Evolutionary conservation across 2,888 invertebrate species (phyloP).

Genomic region (Euplexia lucipara): DNA sequence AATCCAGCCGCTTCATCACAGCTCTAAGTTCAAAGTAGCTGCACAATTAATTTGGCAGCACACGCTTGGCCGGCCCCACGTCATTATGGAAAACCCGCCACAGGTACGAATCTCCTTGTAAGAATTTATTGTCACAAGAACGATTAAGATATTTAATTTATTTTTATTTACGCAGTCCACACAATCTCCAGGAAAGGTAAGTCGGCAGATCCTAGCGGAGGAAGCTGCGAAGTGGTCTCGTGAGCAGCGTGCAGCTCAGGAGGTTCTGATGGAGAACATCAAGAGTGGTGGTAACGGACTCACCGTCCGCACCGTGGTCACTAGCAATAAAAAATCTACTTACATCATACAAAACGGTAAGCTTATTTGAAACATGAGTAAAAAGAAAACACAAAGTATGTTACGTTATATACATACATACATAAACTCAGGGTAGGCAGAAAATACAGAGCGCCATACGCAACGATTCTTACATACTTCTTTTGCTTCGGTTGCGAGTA

Average conservation of each 20-base stretch:
- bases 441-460: too few relatives aligned
- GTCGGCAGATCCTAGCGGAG: constrained; percentile 86
- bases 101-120: constrained; percentile 71
- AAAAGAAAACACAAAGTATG: neutral
- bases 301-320: constrained; percentile 84
- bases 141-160: neutral
- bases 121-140: neutral
- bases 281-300: constrained; percentile 87
- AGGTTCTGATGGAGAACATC: constrained; percentile 87
- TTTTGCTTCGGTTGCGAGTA: too few relatives aligned
- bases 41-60: constrained; percentile 88
- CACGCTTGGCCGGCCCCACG: constrained; percentile 86
- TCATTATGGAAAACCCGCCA: constrained; percentile 87
- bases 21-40: constrained; percentile 85
- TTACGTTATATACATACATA: too few relatives aligned
- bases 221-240: constrained; percentile 89
- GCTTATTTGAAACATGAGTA: constrained; percentile 3
- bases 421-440: too few relatives aligned
- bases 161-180: constrained; percentile 74
- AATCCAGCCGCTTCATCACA: constrained; percentile 86
- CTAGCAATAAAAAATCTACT: constrained; percentile 75
- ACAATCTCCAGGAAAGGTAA: constrained; percentile 86
- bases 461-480: too few relatives aligned
- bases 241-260: constrained; percentile 86
- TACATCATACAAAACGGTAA: constrained; percentile 87